A percentile compares a stretch with the other conserved stretches of the same genome.
These are phyloP conservation scores for Rhizoglyphus robini DNA, from an alignment of 1,140 invertebrate genomes.

Conservation along the genomic window DNA sequence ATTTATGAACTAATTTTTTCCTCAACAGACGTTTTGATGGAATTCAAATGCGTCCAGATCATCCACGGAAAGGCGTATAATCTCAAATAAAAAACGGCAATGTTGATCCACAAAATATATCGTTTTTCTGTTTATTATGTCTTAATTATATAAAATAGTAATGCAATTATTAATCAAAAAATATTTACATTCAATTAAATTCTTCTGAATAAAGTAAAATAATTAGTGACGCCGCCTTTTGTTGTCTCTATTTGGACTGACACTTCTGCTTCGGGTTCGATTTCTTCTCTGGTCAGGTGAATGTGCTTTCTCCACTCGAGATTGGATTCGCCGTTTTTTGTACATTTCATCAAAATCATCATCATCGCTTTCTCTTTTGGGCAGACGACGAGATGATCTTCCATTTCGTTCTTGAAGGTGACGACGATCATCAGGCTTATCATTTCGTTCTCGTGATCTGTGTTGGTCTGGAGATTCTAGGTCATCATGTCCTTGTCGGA, in stretches of 20 bases:
- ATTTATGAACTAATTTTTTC: background rate
- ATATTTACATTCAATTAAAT: background rate
- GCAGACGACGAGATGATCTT: background rate
- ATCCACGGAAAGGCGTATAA: slow-evolving; percentile 18
- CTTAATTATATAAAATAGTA: background rate
- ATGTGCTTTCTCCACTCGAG: background rate
- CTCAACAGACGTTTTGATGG: slow-evolving; percentile 1
- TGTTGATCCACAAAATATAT: background rate
- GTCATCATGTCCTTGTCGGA: background rate
- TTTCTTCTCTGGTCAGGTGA: background rate
- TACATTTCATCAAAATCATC: background rate
- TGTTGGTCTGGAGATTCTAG: slow-evolving; percentile 1
- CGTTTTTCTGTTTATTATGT: background rate
- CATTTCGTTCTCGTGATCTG: background rate
- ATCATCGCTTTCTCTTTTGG: background rate
- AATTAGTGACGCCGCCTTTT: background rate
- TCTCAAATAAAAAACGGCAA: background rate
- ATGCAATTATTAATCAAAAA: background rate
- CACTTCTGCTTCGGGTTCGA: background rate
- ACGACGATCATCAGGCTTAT: background rate
- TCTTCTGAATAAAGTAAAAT: background rate
- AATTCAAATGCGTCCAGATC: background rate
- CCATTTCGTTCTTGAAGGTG: background rate
- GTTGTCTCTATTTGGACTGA: background rate
- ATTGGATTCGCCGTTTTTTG: background rate